These are phyloP conservation scores for Augochlorella aurata DNA, from an alignment of 2,888 invertebrate species.

Conservation along the genomic window DNA sequence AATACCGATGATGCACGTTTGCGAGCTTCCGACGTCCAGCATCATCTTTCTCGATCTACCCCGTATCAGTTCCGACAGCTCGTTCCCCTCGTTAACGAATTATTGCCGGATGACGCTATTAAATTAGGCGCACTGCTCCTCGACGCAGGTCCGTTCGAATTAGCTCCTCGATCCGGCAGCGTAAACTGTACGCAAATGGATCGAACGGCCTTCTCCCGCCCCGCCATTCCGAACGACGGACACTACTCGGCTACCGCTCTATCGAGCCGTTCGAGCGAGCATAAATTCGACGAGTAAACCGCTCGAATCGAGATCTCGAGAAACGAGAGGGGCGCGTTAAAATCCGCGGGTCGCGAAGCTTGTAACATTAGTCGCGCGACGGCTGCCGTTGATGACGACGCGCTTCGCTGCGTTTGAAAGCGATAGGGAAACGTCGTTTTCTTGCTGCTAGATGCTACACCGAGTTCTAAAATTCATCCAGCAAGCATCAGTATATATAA, in stretches of 20 bases:
- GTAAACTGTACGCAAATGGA: neutral
- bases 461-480: neutral
- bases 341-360: neutral
- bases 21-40: neutral
- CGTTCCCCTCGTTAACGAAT: neutral
- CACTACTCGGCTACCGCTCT: neutral
- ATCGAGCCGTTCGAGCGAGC: neutral
- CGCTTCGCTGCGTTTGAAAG: constrained; percentile 41
- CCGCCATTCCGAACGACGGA: neutral
- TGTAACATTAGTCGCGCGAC: constrained; percentile 16
- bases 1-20: constrained; percentile 22
- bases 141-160: neutral
- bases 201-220: neutral
- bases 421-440: constrained; percentile 15
- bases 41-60: neutral
- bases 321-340: neutral
- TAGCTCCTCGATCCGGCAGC: neutral
- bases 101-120: neutral
- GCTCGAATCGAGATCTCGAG: neutral
- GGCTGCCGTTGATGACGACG: constrained; percentile 24
- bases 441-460: no score
- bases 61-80: neutral
- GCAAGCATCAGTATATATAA: no score
- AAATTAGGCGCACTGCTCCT: neutral
- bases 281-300: neutral